These are phyloP conservation scores for Eristalis intricaria DNA, from an alignment of 2,888 invertebrate genomes.

Conservation along the genomic window DNA sequence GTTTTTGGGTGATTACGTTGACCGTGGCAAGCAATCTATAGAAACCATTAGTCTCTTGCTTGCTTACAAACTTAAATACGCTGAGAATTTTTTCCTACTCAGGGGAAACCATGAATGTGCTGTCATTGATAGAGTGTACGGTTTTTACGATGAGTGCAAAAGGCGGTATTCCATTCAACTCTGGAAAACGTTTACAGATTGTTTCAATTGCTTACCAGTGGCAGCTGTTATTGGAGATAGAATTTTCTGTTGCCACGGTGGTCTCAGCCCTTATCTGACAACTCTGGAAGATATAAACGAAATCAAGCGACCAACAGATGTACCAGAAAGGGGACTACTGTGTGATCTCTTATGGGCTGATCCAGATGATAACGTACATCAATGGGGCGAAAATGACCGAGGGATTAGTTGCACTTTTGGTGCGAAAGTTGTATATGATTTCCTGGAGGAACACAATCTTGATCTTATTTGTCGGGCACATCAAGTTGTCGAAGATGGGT, in stretches of 20 bases:
- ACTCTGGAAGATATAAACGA: slow-evolving; percentile 99
- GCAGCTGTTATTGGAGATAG: slow-evolving; percentile 94
- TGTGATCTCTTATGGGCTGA: slow-evolving; percentile 99
- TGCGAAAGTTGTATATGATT: slow-evolving; percentile 85
- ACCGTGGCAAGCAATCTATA: slow-evolving; percentile 98
- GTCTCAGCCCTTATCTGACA: slow-evolving; percentile 95
- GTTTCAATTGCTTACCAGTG: slow-evolving; percentile 99
- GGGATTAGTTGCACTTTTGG: slow-evolving; percentile 99
- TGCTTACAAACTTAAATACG: slow-evolving; percentile 99
- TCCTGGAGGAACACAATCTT: slow-evolving; percentile 99
- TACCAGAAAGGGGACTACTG: slow-evolving; percentile 97
- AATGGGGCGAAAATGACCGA: slow-evolving; percentile 99
- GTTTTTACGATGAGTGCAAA: slow-evolving; percentile 98
- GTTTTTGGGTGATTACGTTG: slow-evolving; percentile 99
- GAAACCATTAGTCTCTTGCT: slow-evolving; percentile 98
- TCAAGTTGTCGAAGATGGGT: slow-evolving; percentile 99
- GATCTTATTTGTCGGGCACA: slow-evolving; percentile 99
- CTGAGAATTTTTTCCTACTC: slow-evolving; percentile 90
- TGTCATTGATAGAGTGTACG: slow-evolving; percentile 88
- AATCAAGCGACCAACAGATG: slow-evolving; percentile 99
- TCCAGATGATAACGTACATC: slow-evolving; percentile 98
- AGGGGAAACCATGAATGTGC: slow-evolving; percentile 84
- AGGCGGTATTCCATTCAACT: slow-evolving; percentile 97
- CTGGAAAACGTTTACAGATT: slow-evolving; percentile 99
- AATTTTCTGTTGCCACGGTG: slow-evolving; percentile 91